Base-by-base conservation (phyloP, 2,797 vertebrate genomes). In the Onychomys leucogaster region DNA sequence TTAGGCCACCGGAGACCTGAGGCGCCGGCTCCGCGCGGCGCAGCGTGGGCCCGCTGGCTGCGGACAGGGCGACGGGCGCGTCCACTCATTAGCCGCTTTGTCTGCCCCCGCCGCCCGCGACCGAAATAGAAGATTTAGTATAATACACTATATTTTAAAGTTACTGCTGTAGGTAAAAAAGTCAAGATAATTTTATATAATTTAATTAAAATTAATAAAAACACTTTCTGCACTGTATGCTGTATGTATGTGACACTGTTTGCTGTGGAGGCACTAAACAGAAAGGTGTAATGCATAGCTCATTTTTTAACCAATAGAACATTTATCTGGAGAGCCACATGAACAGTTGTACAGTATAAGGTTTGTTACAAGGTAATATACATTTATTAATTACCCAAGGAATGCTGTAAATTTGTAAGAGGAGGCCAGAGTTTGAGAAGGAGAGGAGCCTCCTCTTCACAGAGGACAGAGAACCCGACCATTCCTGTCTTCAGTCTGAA, bases 91-190 rank as follows among this genome's bases (percentile, higher is more conserved):
- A n/a, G n/a, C n/a, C n/a, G n/a, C n/a, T n/a, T n/a, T n/a, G n/a
- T n/a, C n/a, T n/a, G n/a, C n/a, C n/a, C n/a, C n/a, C n/a, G n/a
- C n/a, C n/a, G n/a, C n/a, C n/a, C n/a, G n/a, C n/a, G n/a, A n/a
- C n/a, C n/a, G n/a, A n/a, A n/a, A n/a, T n/a, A n/a, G n/a, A 95
- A 88, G 46, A 95, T 94, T 92, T 94, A 85, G 16, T 73, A 49
- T 41, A 89, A 9, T 61, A 32, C 1, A 78, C 41, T 83, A 1
- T 59, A 63, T 92, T 97, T 34, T 41, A 90, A 71, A 96, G 87
- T 93, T 90, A 43, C 25, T 92, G 41, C 19, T 34, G 0, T 94
- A 94, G 81, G 49, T 93, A 94, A 77, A 29, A 59, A 61, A 85
- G 80, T 75, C 12, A 95, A 85, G 69, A 61, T 92, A n/a, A 12